A percentile compares a stretch with the other conserved stretches of the same genome.
Conservation (phyloP, 2,888 invertebrate species). For the Polietes domitor region DNA sequence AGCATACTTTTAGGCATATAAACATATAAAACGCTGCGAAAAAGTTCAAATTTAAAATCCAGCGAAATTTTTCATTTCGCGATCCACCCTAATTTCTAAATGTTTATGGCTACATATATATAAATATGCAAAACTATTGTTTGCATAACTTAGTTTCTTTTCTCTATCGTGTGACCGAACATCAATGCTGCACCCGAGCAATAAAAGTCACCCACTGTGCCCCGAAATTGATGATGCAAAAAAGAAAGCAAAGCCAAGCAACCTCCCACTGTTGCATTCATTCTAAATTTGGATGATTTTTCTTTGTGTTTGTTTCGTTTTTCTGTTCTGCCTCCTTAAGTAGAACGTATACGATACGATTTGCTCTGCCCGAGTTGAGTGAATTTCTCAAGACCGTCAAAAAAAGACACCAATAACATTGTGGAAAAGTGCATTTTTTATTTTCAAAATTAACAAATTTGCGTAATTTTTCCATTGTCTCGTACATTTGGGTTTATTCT, state of each 20-base stretch:
- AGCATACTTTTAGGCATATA: too few species aligned
- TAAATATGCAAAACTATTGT: too few species aligned
- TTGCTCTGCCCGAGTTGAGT: neutral
- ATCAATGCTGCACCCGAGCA: neutral
- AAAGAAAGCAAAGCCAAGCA: neutral
- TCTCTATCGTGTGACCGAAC: neutral
- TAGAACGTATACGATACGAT: neutral
- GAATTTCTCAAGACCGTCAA: conserved; percentile 9
- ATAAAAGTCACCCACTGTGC: conserved; percentile 26
- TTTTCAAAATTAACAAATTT: conserved; percentile 7
- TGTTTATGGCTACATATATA: too few species aligned
- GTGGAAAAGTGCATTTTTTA: neutral
- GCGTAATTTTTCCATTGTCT: conserved; percentile 20
- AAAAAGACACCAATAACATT: neutral
- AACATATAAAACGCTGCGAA: too few species aligned
- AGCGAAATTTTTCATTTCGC: too few species aligned
- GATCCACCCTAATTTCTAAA: too few species aligned
- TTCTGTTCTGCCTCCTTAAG: too few species aligned
- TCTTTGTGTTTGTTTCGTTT: neutral
- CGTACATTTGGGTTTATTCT: neutral
- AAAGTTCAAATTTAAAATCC: too few species aligned
- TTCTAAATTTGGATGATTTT: neutral
- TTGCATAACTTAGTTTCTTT: too few species aligned
- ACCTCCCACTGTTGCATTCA: conserved; percentile 1
- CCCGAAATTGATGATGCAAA: neutral